Conservation (phyloP, 2,113 vertebrate species). For the Paratilapia polleni region DNA sequence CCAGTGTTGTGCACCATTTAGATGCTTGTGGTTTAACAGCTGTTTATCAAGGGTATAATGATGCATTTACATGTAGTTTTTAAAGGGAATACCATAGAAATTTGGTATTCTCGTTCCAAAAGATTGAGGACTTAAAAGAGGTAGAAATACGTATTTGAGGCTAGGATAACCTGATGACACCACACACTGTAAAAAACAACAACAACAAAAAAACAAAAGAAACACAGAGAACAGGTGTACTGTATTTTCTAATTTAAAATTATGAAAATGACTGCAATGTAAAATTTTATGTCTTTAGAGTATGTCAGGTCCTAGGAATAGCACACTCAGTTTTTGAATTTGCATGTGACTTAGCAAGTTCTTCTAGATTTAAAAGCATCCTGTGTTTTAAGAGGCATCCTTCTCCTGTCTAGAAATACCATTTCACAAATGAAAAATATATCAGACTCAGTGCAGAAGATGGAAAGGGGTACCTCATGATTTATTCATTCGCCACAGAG, state of each 20-base stretch:
- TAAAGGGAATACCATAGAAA: background rate
- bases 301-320: constrained; percentile 4
- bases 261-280: background rate
- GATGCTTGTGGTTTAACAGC: background rate
- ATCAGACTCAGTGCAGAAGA: constrained; percentile 43
- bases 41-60: background rate
- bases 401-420: constrained; percentile 42
- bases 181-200: background rate
- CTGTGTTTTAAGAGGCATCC: constrained; percentile 1
- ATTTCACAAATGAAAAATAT: constrained; percentile 65
- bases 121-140: background rate
- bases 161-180: background rate
- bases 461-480: constrained; percentile 53
- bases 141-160: background rate
- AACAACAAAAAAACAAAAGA: too few species aligned
- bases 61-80: background rate
- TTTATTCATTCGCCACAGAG: constrained; percentile 66
- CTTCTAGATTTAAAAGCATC: constrained; percentile 15
- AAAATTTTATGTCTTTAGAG: background rate
- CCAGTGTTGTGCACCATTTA: background rate
- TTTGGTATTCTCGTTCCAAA: background rate
- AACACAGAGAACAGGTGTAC: background rate
- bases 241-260: background rate
- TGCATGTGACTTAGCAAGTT: background rate
- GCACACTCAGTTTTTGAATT: constrained; percentile 8